These are phyloP conservation scores for Tadarida brasiliensis DNA, from an alignment of 2,797 vertebrate species.

Conservation along the genomic window DNA sequence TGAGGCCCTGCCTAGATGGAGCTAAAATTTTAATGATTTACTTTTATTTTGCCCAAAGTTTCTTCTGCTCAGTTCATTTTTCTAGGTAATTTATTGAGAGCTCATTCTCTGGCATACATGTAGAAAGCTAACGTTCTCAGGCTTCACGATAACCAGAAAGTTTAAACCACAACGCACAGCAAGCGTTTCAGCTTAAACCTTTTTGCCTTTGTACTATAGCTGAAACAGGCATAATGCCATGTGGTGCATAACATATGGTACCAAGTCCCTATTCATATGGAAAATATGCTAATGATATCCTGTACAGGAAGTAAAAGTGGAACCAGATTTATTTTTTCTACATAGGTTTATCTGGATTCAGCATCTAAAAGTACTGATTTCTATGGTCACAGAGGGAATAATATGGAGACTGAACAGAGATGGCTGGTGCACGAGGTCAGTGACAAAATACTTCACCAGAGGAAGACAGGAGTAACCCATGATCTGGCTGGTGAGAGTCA, in stretches of 20 bases:
- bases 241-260: constrained; percentile 70
- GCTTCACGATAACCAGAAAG: constrained; percentile 31
- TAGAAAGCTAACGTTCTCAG: constrained; percentile 52
- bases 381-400: background rate
- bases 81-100: constrained; percentile 50
- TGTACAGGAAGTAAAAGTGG: constrained; percentile 61
- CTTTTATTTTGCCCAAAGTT: constrained; percentile 56
- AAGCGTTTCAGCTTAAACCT: constrained; percentile 40
- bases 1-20: background rate
- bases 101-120: background rate
- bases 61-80: constrained; percentile 46
- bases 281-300: constrained; percentile 74
- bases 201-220: constrained; percentile 61
- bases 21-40: constrained; percentile 9
- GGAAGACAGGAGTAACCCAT: background rate
- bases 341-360: constrained; percentile 56
- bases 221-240: constrained; percentile 64
- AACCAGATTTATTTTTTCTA: constrained; percentile 57
- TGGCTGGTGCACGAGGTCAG: background rate
- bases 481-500: background rate
- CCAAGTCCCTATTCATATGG: constrained; percentile 48
- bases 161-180: constrained; percentile 30
- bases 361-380: constrained; percentile 65
- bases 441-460: background rate
- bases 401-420: background rate